These are phyloP conservation scores for Ormyrus thymus DNA, from an alignment of 2,888 invertebrate species.

Conservation along the genomic window DNA sequence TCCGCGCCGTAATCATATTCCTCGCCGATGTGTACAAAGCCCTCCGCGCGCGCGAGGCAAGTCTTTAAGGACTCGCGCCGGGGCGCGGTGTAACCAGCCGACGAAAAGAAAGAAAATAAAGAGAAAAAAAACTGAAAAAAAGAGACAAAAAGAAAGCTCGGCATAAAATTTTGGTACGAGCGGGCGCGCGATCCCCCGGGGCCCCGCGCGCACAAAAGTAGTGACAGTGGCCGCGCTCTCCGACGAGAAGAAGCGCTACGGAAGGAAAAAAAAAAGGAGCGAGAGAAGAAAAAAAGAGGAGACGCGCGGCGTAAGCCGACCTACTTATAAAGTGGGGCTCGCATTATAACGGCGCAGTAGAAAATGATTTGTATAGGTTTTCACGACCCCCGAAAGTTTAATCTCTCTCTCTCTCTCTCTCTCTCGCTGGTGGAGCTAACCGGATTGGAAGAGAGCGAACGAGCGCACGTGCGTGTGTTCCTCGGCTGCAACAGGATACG, in stretches of 20 bases:
- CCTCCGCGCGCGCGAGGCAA: no score
- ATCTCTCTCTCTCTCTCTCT: conserved; percentile 40
- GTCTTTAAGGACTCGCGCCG: no score
- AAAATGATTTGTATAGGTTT: conserved; percentile 58
- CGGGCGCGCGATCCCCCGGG: background rate
- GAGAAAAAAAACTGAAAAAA: no score
- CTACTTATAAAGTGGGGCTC: conserved; percentile 66
- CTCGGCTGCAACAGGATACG: conserved; percentile 50
- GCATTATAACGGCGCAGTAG: conserved; percentile 55
- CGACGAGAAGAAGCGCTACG: conserved; percentile 40
- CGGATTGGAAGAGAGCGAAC: conserved; percentile 49
- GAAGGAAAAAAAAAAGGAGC: conserved; percentile 32
- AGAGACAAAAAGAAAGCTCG: no score
- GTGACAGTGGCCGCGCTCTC: conserved; percentile 38
- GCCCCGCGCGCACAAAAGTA: conserved; percentile 35
- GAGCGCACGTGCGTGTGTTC: conserved; percentile 63
- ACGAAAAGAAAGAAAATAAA: no score
- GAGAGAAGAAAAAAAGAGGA: conserved; percentile 15
- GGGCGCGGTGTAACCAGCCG: no score
- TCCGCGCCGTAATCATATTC: no score
- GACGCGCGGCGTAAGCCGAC: conserved; percentile 63
- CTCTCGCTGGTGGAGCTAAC: conserved; percentile 23
- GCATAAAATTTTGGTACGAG: background rate
- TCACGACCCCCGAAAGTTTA: conserved; percentile 54
- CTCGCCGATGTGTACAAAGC: no score